Evolutionary conservation across 2,797 vertebrate species (phyloP), one percentile per base, ranked within the genome.

Genomic region (Liparis tanakae): DNA sequence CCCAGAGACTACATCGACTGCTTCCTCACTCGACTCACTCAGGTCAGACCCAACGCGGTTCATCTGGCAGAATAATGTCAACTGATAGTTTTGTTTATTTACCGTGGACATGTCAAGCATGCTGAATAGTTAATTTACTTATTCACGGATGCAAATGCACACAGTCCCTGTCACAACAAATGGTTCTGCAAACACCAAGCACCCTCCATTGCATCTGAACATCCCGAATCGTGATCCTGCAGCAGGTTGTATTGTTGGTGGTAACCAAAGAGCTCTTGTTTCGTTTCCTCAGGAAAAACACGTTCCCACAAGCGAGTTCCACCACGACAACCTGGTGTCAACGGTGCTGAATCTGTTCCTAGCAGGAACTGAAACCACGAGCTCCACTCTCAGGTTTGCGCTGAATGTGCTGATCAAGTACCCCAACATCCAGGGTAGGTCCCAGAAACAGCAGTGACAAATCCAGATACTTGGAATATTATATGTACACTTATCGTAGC

Each of bases 1-100:
- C 93, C 92, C 0, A 80, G 87, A 62, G 94, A 95, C 76, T 94
- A 90, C 79, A 94, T 93, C 0, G 94, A 96, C 89, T 93, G 91
- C 73, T 95, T 96, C 80, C 91, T 96, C 44, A 72, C 81, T 6
- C 74, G 58, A 78, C 87, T 93, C 70, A 62, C 79, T 2, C 89
- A 93, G 88, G 93, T 90, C 48, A 1, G 10, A 41, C 7, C 2
- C 1, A 12, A 15, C 8, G 56, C 7, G 1, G 9, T 22, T 17
- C 39, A 13, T 34, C 30, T 22, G 48, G 17, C 15, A 36, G 20
- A 58, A 57, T 5, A 6, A 18, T 9, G 51, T 46, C 9, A 51
- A 10, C 5, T n/a, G 53, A 22, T 7, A 44, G 43, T 44, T 41
- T 36, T 20, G 34, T 34, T 59, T 44, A 36, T 48, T 56, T 50